Base-by-base conservation (phyloP, 2,113 vertebrate species). In the Ondatra zibethicus region DNA sequence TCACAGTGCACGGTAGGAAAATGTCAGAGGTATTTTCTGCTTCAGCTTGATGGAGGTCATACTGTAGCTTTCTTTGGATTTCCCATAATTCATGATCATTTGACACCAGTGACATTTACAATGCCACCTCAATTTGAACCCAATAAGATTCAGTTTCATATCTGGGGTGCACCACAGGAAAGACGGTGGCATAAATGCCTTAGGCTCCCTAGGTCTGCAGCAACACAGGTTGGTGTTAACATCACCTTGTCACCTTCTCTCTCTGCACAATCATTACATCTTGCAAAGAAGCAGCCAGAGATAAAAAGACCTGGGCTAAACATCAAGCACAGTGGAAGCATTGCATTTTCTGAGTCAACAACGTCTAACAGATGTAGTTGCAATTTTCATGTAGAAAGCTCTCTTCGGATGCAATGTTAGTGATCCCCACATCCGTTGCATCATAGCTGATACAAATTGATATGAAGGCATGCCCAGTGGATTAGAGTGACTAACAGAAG, bases 181-280 rank as follows among this genome's bases (percentile, higher is more conserved):
- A 92, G 66, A 89, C 42, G 58, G 68, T 88, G 66, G 55, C 61
- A 68, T 70, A 36, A 68, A 66, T 88, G 39, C 81, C 39, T 42
- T 97, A 52, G 47, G 50, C 7, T 42, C 63, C 63, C n/a, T 78
- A 55, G 90, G 39, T 78, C 86, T 81, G 6, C 39, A 76, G 29
- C 98, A 93, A 98, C 98, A 96, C 99, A 99, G 88, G 98, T 98
- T 96, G 98, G 98, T 98, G 98, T 98, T 70, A 98, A 99, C 98
- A 99, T 99, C 23, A 98, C 98, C 93, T 98, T 99, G 97, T 98
- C 98, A 89, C 97, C 98, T 82, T 99, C 98, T 92, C 98, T 98
- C 0, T 99, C 98, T 0, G 98, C 98, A 19, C 99, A 76, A 99
- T 99, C 97, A 99, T 99, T 98, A 99, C 99, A 84, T 98, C 98